These are phyloP conservation scores for Triplophysa siluroides DNA, from an alignment of 2,113 vertebrate species.

Conservation along the genomic window DNA sequence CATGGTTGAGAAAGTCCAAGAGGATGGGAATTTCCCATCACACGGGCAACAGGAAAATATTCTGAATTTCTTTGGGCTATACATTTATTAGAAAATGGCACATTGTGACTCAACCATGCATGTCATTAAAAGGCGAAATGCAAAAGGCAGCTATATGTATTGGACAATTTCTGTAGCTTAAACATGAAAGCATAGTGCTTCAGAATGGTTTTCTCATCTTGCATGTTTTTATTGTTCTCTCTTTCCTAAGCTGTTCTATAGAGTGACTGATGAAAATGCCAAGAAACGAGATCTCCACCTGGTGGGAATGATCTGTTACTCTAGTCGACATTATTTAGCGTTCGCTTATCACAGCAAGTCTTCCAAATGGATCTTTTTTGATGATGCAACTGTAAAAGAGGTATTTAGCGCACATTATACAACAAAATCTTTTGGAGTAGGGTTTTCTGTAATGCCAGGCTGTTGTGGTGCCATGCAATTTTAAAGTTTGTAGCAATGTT, in stretches of 20 bases:
- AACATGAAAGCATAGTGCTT: neutral
- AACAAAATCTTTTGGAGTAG: neutral
- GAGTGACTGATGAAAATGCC: constrained; percentile 95
- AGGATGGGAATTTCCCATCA: no score
- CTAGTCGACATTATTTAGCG: constrained; percentile 94
- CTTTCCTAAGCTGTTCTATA: constrained; percentile 87
- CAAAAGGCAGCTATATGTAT: neutral
- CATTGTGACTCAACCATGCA: constrained; percentile 14
- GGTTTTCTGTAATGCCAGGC: neutral
- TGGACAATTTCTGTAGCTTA: neutral
- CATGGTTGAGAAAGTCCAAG: no score
- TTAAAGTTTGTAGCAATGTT: no score
- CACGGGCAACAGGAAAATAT: no score
- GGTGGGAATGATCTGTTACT: constrained; percentile 97
- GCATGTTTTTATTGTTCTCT: neutral
- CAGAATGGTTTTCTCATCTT: neutral
- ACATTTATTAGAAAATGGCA: neutral
- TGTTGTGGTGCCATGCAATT: no score
- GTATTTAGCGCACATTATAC: constrained; percentile 63
- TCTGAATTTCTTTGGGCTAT: no score
- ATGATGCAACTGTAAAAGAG: constrained; percentile 98
- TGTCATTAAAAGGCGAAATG: neutral
- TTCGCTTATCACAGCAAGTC: constrained; percentile 97
- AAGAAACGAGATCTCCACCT: constrained; percentile 90
- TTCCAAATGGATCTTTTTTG: constrained; percentile 96